These are phyloP conservation scores for Gobionotothen gibberifrons DNA, from an alignment of 2,797 vertebrate species.

Conservation along the genomic window DNA sequence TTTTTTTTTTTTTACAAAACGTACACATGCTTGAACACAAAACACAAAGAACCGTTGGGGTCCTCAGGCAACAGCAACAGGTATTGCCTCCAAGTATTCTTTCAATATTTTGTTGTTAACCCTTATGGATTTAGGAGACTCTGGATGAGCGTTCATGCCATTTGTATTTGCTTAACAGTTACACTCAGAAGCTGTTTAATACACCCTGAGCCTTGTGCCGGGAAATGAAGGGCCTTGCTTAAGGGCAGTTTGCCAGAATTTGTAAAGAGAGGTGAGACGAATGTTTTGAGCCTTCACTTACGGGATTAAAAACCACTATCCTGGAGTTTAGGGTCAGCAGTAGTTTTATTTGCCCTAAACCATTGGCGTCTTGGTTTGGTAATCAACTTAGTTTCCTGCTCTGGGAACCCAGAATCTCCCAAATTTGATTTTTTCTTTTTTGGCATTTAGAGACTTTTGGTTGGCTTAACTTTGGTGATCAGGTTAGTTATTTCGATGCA, in stretches of 20 bases:
- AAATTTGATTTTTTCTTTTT: background rate
- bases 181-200: conserved; percentile 15
- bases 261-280: background rate
- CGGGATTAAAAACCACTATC: background rate
- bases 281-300: too few species aligned
- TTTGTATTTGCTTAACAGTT: conserved; percentile 9
- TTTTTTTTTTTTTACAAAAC: background rate
- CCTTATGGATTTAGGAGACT: conserved; percentile 13
- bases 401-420: background rate
- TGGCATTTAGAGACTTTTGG: too few species aligned
- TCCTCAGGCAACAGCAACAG: background rate
- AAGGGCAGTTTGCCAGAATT: conserved; percentile 1
- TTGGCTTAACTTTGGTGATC: too few species aligned
- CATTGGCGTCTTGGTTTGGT: background rate
- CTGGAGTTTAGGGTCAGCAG: background rate
- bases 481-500: too few species aligned
- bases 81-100: background rate
- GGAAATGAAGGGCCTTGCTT: conserved; percentile 5
- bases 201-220: background rate
- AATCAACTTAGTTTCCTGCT: background rate
- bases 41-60: background rate
- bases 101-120: background rate
- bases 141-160: background rate
- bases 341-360: background rate
- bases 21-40: background rate